A percentile compares a stretch with the other conserved stretches of the same genome.
These are phyloP conservation scores for Zalophus californianus DNA, from an alignment of 2,797 vertebrate species.

Conservation along the genomic window DNA sequence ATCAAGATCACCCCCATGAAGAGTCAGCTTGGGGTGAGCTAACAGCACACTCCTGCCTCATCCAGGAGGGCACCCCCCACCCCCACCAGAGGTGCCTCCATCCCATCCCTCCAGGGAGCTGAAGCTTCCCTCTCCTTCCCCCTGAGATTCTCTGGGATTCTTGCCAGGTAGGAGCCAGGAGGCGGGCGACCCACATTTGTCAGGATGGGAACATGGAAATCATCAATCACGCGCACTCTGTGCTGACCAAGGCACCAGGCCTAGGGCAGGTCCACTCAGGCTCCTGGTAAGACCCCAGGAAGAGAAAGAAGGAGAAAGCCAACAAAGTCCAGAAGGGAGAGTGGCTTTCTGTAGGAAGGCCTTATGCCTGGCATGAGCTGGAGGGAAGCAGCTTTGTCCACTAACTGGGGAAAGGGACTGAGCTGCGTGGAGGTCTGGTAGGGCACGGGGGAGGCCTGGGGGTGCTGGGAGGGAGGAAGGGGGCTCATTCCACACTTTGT, in stretches of 20 bases:
- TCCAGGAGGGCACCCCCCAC: neutral
- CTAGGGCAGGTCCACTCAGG: neutral
- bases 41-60: neutral
- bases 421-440: neutral
- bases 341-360: neutral
- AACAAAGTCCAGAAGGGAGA: neutral
- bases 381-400: neutral
- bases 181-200: neutral
- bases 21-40: neutral
- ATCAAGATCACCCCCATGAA: neutral
- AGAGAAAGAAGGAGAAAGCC: neutral
- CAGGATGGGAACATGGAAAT: neutral
- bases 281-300: neutral
- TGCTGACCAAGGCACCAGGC: neutral
- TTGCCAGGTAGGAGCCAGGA: neutral
- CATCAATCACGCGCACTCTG: neutral
- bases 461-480: neutral
- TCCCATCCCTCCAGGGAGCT: neutral
- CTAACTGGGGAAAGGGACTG: neutral
- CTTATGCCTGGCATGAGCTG: neutral
- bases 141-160: neutral
- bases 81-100: neutral
- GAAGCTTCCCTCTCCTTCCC: neutral
- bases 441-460: accelerated
- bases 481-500: neutral